Percentiles rank a stretch among this genome's conserved stretches.
These are phyloP conservation scores for Silurus meridionalis DNA, from an alignment of 2,113 vertebrate genomes.

Conservation along the genomic window DNA sequence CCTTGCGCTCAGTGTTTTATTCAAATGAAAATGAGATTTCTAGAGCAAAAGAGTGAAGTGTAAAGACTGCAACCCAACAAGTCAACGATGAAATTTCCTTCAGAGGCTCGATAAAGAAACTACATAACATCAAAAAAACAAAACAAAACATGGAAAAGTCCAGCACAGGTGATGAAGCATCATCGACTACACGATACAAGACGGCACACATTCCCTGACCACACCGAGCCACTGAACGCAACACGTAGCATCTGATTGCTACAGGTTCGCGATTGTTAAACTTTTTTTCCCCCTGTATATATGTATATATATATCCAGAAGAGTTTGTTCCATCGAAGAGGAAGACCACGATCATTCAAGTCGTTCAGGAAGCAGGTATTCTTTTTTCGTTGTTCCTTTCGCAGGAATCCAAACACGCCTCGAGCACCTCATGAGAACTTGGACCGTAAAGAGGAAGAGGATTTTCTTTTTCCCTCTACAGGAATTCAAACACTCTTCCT, in stretches of 20 bases:
- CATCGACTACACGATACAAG: slow-evolving; percentile 79
- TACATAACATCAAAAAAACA: slow-evolving; percentile 60
- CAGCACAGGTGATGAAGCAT: slow-evolving; percentile 69
- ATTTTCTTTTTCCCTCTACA: neutral
- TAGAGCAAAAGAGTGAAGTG: neutral
- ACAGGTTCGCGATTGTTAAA: slow-evolving; percentile 25
- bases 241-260: slow-evolving; percentile 50
- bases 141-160: slow-evolving; percentile 53
- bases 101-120: slow-evolving; percentile 71
- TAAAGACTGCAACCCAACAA: slow-evolving; percentile 57
- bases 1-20: neutral
- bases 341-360: slow-evolving; percentile 66
- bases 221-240: slow-evolving; percentile 66
- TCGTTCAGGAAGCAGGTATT: slow-evolving; percentile 62
- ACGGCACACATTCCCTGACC: slow-evolving; percentile 76
- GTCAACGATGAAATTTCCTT: slow-evolving; percentile 67
- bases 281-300: neutral
- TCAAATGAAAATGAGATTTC: neutral
- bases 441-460: slow-evolving; percentile 8
- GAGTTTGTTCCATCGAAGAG: slow-evolving; percentile 49
- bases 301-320: slow-evolving; percentile 22
- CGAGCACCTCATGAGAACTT: slow-evolving; percentile 31
- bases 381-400: slow-evolving; percentile 31
- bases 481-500: neutral
- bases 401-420: slow-evolving; percentile 20